A percentile compares a stretch with the other conserved stretches of the same genome.
Evolutionary conservation across 1,140 invertebrate genomes (phyloP).

Genomic region (Drosophila elegans): DNA sequence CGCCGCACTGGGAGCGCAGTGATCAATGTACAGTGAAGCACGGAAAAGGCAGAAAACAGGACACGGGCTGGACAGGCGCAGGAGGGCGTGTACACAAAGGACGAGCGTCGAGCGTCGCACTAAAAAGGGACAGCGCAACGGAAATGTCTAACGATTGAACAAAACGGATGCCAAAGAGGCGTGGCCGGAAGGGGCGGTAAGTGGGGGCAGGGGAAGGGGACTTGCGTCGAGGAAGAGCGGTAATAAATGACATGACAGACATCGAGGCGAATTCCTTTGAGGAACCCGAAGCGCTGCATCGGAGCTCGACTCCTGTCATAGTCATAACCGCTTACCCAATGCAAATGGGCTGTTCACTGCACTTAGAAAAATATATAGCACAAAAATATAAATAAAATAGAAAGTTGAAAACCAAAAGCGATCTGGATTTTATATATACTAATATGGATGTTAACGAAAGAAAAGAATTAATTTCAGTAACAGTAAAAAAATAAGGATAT

Average conservation of each 20-base stretch:
- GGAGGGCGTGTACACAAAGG: constrained; percentile 65
- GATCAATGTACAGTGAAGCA: constrained; percentile 23
- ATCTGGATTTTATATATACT: too few species aligned
- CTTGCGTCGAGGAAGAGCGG: constrained; percentile 24
- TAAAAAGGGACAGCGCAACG: constrained; percentile 76
- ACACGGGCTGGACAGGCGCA: constrained; percentile 26
- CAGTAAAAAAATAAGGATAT: too few species aligned
- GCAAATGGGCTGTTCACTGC: constrained; percentile 52
- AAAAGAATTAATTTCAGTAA: too few species aligned
- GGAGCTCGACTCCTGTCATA: constrained; percentile 48
- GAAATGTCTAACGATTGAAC: constrained; percentile 82
- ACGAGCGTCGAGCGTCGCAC: constrained; percentile 56
- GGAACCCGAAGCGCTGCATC: constrained; percentile 44
- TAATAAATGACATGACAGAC: constrained; percentile 79
- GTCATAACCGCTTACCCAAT: constrained; percentile 72
- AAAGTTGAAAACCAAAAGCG: too few species aligned
- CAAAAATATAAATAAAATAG: too few species aligned
- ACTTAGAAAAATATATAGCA: not conserved
- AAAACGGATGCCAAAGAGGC: constrained; percentile 55
- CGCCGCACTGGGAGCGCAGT: constrained; percentile 26
- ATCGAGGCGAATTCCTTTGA: constrained; percentile 71
- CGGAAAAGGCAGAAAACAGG: constrained; percentile 27
- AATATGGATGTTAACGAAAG: too few species aligned
- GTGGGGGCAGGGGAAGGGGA: not conserved
- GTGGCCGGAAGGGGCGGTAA: constrained; percentile 29